Percentiles rank a stretch among this genome's conserved stretches.
Evolutionary conservation across 64 coral and sea anemone genomes (phyloP).

Genomic region (Astreopora myriophthalma): DNA sequence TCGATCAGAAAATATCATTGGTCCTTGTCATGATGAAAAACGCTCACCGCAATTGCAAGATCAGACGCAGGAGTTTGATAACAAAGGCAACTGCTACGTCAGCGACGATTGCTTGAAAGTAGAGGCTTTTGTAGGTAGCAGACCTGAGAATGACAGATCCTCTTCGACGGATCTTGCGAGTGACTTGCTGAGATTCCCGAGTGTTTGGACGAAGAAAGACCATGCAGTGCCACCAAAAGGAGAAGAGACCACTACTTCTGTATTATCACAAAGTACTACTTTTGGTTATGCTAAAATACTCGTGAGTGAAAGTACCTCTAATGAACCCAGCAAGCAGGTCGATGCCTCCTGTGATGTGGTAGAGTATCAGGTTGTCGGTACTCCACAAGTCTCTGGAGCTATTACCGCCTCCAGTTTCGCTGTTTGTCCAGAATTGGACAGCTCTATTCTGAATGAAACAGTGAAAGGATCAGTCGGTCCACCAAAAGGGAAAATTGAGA

Average conservation of each 20-base stretch:
- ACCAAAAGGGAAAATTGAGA: neutral
- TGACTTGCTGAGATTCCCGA: neutral
- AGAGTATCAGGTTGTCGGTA: neutral
- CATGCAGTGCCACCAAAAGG: neutral
- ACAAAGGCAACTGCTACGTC: neutral
- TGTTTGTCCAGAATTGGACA: neutral
- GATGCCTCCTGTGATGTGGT: neutral
- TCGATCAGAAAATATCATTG: neutral
- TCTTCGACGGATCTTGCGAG: neutral
- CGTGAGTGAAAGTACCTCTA: neutral
- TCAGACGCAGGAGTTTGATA: neutral
- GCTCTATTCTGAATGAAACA: neutral
- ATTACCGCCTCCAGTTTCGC: neutral
- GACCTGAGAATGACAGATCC: neutral
- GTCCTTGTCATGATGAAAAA: neutral
- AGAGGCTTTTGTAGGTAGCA: neutral
- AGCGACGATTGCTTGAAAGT: neutral
- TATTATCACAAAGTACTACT: neutral
- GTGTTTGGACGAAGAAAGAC: neutral
- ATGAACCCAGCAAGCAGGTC: neutral
- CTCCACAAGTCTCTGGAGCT: neutral
- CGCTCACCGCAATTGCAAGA: neutral
- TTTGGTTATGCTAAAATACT: neutral
- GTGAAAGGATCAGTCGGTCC: too few species aligned
- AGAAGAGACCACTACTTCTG: neutral